These are phyloP conservation scores for Sterrhoptilus dennistouni DNA, from an alignment of 2,113 vertebrate genomes.

Conservation along the genomic window DNA sequence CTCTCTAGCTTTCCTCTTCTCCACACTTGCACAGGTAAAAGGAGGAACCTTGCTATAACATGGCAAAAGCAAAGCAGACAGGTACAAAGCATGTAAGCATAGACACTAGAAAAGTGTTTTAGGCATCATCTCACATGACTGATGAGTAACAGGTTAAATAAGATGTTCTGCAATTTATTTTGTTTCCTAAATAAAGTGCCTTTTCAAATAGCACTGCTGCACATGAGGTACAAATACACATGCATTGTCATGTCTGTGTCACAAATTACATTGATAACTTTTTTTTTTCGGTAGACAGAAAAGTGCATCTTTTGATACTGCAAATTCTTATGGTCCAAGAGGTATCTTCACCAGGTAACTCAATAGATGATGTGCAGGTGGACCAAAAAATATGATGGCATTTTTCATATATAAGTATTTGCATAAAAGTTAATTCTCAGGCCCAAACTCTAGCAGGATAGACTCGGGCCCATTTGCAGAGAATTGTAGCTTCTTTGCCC, in stretches of 20 bases:
- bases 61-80: not conserved
- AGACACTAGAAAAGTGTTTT: not conserved
- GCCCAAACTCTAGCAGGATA: not conserved
- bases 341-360: not conserved
- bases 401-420: not conserved
- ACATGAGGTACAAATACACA: not conserved
- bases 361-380: accelerated
- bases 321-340: not conserved
- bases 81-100: not conserved
- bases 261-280: not conserved
- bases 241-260: not conserved
- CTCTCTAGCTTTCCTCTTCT: not conserved
- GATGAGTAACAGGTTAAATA: not conserved
- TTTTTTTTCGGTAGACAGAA: not conserved
- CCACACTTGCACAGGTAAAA: not conserved
- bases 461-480: not conserved
- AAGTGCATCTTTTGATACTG: not conserved
- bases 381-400: not conserved
- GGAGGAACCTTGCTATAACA: not conserved
- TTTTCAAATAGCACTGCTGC: not conserved
- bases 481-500: not conserved
- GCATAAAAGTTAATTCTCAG: not conserved
- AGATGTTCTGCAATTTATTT: not conserved
- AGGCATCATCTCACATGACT: not conserved
- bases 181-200: not conserved